phyloP scores from a whole-genome alignment of 2,797 vertebrate genomes.

The Rhinichthys osculus region DNA sequence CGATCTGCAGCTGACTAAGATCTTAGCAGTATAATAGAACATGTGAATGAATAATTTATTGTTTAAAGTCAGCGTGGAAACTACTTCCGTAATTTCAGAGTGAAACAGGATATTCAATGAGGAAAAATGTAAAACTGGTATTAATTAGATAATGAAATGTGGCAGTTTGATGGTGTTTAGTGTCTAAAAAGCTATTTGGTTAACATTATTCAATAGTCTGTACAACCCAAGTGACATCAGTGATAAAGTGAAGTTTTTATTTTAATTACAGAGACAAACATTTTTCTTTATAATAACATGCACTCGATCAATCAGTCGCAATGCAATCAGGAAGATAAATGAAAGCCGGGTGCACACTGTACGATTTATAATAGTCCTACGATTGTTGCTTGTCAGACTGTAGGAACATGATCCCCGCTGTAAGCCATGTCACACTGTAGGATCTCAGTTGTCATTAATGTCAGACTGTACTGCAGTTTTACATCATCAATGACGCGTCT shows the following conservation, averaged over 20 bases:
- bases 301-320: not conserved
- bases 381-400: not conserved
- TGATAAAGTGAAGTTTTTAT: not conserved
- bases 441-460: not conserved
- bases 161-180: not conserved
- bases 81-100: not conserved
- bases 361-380: not conserved
- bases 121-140: not conserved
- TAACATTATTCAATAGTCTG: not conserved
- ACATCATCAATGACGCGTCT: not conserved
- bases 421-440: not conserved
- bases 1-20: not conserved
- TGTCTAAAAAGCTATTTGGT: not conserved
- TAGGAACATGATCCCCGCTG: not conserved
- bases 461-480: not conserved
- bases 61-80: not conserved
- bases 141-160: not conserved
- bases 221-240: not conserved
- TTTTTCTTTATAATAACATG: not conserved
- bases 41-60: slow-evolving; percentile 17
- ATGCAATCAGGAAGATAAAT: not conserved
- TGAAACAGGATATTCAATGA: not conserved
- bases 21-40: slow-evolving; percentile 8
- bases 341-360: not conserved
- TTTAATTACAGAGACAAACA: not conserved